Evolutionary conservation across 1,140 invertebrate genomes (phyloP).

Genomic region (Carposina sasakii): DNA sequence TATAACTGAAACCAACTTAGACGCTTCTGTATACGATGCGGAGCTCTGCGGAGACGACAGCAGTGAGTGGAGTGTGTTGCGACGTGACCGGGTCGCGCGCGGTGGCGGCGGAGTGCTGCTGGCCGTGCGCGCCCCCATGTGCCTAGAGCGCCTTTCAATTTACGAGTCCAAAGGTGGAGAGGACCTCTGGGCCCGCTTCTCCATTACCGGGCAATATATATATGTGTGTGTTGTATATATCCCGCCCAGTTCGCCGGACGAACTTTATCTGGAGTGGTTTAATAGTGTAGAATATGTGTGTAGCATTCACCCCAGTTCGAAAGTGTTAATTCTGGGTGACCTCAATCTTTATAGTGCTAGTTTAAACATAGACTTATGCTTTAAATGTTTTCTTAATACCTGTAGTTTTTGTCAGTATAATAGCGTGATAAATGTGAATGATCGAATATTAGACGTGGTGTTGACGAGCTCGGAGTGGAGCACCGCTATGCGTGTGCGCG

Average conservation of each 20-base stretch:
- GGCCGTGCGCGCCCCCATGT: not conserved
- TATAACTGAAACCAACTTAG: not conserved
- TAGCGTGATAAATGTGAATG: constrained; percentile 6
- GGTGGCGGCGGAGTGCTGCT: constrained; percentile 2
- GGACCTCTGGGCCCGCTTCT: not conserved
- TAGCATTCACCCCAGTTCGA: not conserved
- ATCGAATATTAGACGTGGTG: constrained; percentile 3
- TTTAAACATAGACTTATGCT: not conserved
- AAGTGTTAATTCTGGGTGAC: not conserved
- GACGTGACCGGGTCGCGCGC: not conserved
- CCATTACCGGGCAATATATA: not conserved
- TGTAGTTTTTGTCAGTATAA: constrained; percentile 4
- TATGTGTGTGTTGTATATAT: constrained; percentile 6
- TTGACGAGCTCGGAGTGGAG: not conserved
- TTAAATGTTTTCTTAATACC: not conserved
- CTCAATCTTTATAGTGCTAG: constrained; percentile 5
- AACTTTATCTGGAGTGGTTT: not conserved
- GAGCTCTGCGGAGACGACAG: constrained; percentile 1
- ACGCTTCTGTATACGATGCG: not conserved
- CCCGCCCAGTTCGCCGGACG: not conserved
- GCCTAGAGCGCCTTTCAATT: not conserved
- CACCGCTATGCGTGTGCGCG: not conserved
- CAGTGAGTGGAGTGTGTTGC: not conserved
- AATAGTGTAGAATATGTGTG: constrained; percentile 1
- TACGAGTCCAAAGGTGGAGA: not conserved